Base-by-base conservation (phyloP, 2,797 vertebrate species). In the Gallirallus australis region DNA sequence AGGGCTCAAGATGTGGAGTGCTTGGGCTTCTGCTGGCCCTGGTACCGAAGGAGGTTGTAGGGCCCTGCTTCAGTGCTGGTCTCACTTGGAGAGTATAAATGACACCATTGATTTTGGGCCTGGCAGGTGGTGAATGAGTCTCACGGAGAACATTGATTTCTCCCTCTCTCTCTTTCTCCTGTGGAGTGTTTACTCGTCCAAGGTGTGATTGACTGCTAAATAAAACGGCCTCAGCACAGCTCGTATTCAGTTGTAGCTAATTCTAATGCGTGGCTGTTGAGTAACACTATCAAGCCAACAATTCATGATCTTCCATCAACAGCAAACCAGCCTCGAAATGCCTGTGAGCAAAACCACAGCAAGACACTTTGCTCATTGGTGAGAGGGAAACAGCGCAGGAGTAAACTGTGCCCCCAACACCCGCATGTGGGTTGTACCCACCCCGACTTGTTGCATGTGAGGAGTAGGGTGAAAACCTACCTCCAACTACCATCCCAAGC, bases 81-180 rank as follows among this genome's bases (percentile, higher is more conserved):
- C 50, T 47, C 0, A 0, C 72, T 68, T 0, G 0, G 5, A 79
- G 54, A 11, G 1, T 70, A 61, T 56, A 63, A 89, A 91, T 87
- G 94, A 70, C 89, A 59, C 9, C 71, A 37, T 92, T 73, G 93
- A 87, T 95, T 93, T 77, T 11, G 81, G 71, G 13, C 19, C 68
- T 87, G 91, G 71, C 86, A 89, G 92, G 84, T 93, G 86, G 75
- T 94, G 94, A 94, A 89, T 56, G 83, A 92, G 61, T 73, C 89
- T 66, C 5, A 5, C 1, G 24, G 70, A 95, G 47, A 87, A 12
- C 86, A 96, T 89, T 31, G 89, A 93, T 96, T 91, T 89, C 45
- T 86, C n/a, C 42, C 42, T 35, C 76, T 53, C 13, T 61, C 12
- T 27, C 28, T 64, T 68, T 18, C 65, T 70, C 35, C 81, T 80